Conservation (phyloP, 1,140 invertebrate species). For the Conus betulinus region DNA sequence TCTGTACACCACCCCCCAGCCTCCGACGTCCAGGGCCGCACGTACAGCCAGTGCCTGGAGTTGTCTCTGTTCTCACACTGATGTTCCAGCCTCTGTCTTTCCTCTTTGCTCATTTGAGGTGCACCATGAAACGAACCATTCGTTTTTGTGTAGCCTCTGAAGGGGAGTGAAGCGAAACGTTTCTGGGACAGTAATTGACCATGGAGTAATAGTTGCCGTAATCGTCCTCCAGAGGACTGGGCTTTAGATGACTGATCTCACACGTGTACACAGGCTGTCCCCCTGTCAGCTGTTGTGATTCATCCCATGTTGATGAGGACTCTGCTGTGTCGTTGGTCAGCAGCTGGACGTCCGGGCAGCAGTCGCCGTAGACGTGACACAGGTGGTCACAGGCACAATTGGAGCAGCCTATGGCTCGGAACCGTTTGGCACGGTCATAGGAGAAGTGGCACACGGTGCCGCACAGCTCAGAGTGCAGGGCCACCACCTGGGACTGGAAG, state of each 20-base stretch:
- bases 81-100: not conserved
- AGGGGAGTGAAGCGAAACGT: not conserved
- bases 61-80: slow-evolving; percentile 6
- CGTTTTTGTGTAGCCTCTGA: not conserved
- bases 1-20: slow-evolving; percentile 8
- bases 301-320: not conserved
- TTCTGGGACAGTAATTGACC: not conserved
- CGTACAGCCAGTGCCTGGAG: not conserved
- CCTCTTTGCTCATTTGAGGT: not conserved
- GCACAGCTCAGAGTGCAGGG: not conserved
- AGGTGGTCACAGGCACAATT: slow-evolving; percentile 15
- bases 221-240: not conserved
- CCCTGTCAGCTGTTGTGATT: not conserved
- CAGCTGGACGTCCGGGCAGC: slow-evolving; percentile 10
- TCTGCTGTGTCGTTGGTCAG: not conserved
- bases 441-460: not conserved
- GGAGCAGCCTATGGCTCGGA: not conserved
- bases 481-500: slow-evolving; percentile 9
- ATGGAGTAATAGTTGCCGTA: not conserved
- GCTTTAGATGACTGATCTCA: not conserved
- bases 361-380: slow-evolving; percentile 10
- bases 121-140: not conserved
- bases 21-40: not conserved
- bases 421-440: not conserved
- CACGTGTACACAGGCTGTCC: not conserved